Evolutionary conservation across 2,113 vertebrate genomes (phyloP).

Genomic region (Leptosomus discolor): DNA sequence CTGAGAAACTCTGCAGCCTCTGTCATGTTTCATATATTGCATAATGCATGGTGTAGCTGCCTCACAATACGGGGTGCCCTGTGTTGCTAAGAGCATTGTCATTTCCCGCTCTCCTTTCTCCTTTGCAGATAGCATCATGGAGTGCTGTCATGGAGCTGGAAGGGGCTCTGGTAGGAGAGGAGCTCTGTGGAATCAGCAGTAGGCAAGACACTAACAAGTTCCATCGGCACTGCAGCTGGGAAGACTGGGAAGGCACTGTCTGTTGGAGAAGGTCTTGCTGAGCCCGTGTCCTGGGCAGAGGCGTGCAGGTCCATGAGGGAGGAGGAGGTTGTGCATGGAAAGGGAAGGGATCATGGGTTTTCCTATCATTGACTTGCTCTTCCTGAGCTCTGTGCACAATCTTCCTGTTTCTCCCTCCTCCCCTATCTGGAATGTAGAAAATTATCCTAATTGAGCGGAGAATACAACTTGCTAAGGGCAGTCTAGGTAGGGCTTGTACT

Average conservation of each 20-base stretch:
- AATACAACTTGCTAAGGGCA: neutral
- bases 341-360: neutral
- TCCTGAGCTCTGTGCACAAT: neutral
- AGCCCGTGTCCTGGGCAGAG: neutral
- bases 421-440: neutral
- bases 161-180: neutral
- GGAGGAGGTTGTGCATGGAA: neutral
- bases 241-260: neutral
- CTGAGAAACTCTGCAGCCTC: neutral
- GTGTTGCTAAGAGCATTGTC: neutral
- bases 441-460: neutral
- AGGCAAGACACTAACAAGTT: neutral
- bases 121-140: neutral
- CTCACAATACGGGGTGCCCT: neutral
- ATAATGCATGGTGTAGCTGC: neutral
- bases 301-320: neutral
- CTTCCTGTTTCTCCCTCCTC: neutral
- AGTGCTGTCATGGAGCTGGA: neutral
- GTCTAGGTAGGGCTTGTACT: neutral
- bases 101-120: neutral
- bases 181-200: neutral
- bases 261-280: neutral
- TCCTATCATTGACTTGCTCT: neutral
- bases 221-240: fast-evolving
- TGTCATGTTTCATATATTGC: too few species aligned